These are phyloP conservation scores for Pontoporia blainvillei DNA, from an alignment of 2,113 vertebrate species.

Conservation along the genomic window DNA sequence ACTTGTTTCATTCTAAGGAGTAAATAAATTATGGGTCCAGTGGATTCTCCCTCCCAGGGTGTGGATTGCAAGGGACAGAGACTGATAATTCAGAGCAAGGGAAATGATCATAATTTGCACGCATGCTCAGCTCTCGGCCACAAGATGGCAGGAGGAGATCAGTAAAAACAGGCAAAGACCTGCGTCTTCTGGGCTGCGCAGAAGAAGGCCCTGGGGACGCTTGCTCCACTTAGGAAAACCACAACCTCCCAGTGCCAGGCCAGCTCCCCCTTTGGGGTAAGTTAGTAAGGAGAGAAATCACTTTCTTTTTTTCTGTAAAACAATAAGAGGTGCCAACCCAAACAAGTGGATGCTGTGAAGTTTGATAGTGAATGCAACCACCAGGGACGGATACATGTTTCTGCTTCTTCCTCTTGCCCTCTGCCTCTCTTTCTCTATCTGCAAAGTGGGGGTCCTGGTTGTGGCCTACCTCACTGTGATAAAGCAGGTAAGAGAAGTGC, in stretches of 20 bases:
- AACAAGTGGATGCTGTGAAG: background rate
- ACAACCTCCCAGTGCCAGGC: rapidly evolving
- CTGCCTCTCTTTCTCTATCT: background rate
- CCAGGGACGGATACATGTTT: background rate
- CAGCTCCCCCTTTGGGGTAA: background rate
- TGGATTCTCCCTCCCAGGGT: background rate
- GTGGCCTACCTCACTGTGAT: background rate
- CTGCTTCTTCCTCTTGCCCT: background rate
- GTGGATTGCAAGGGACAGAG: background rate
- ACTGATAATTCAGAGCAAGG: rapidly evolving
- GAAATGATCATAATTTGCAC: rapidly evolving
- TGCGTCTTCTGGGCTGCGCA: rapidly evolving
- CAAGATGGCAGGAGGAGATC: constrained; percentile 59
- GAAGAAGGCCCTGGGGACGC: rapidly evolving
- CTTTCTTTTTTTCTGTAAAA: background rate
- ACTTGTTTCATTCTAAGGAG: background rate
- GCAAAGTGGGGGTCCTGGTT: background rate
- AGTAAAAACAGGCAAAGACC: background rate
- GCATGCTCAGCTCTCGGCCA: background rate
- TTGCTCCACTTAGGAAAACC: background rate
- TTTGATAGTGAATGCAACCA: background rate
- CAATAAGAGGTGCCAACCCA: background rate
- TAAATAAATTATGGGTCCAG: background rate
- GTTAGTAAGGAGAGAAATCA: background rate
- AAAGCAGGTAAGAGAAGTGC: background rate